These are phyloP conservation scores for Cheilosia grossa DNA, from an alignment of 2,888 invertebrate genomes.

Conservation along the genomic window DNA sequence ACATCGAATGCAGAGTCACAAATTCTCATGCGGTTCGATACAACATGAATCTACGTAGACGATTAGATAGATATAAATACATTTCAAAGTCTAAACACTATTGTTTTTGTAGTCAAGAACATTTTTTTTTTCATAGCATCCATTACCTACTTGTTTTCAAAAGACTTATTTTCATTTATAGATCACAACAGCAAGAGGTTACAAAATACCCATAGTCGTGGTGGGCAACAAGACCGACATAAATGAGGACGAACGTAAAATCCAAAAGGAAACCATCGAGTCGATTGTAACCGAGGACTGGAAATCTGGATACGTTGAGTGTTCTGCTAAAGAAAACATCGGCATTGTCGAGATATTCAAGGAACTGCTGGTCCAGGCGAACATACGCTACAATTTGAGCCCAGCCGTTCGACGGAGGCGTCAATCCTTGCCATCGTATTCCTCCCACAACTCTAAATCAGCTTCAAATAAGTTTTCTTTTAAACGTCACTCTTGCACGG, in stretches of 20 bases:
- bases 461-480: constrained; percentile 76
- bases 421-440: constrained; percentile 82
- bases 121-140: no score
- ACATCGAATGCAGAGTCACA: no score
- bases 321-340: constrained; percentile 84
- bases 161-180: constrained; percentile 37
- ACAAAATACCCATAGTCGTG: constrained; percentile 87
- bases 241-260: constrained; percentile 80
- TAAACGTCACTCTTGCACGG: constrained; percentile 78
- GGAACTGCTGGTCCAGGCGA: constrained; percentile 84
- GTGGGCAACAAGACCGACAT: constrained; percentile 89
- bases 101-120: no score
- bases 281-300: constrained; percentile 83
- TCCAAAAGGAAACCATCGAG: constrained; percentile 82
- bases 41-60: no score
- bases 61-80: no score
- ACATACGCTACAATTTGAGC: constrained; percentile 83
- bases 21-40: no score
- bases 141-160: no score
- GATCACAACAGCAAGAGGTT: constrained; percentile 81
- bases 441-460: constrained; percentile 75
- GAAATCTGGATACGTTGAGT: constrained; percentile 85
- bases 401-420: constrained; percentile 83
- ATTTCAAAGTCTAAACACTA: no score
- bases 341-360: constrained; percentile 84